A percentile compares a stretch with the other conserved stretches of the same genome.
These are phyloP conservation scores for Pyrgilauda ruficollis DNA, from an alignment of 2,113 vertebrate genomes.

Conservation along the genomic window DNA sequence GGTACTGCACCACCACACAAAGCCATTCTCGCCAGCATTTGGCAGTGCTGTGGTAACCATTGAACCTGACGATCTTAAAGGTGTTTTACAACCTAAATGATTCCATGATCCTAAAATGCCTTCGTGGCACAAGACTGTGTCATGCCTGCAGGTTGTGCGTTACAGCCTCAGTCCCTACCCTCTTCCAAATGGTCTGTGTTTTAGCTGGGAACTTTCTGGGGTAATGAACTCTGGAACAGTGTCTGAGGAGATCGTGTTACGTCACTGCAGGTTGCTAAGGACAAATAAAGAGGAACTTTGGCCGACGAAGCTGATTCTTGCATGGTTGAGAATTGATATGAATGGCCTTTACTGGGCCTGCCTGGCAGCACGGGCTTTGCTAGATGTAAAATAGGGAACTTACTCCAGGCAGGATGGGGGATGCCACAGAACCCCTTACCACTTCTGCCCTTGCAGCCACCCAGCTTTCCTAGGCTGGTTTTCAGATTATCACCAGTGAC, in stretches of 20 bases:
- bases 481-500: rapidly evolving
- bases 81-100: background rate
- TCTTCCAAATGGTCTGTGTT: background rate
- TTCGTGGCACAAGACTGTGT: rapidly evolving
- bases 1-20: background rate
- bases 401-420: rapidly evolving
- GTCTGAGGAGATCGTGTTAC: background rate
- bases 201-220: background rate
- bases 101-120: background rate
- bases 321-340: background rate
- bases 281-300: background rate
- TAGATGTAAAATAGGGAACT: background rate
- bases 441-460: background rate
- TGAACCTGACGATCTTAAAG: background rate
- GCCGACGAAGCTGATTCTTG: rapidly evolving
- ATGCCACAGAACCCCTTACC: background rate
- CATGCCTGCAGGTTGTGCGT: rapidly evolving
- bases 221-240: background rate
- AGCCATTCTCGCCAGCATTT: rapidly evolving
- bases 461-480: background rate
- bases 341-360: background rate
- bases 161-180: background rate
- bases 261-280: background rate
- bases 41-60: background rate
- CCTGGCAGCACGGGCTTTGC: background rate